Evolutionary conservation across 2,113 vertebrate species (phyloP).

Genomic region (Alaudala cheleensis): DNA sequence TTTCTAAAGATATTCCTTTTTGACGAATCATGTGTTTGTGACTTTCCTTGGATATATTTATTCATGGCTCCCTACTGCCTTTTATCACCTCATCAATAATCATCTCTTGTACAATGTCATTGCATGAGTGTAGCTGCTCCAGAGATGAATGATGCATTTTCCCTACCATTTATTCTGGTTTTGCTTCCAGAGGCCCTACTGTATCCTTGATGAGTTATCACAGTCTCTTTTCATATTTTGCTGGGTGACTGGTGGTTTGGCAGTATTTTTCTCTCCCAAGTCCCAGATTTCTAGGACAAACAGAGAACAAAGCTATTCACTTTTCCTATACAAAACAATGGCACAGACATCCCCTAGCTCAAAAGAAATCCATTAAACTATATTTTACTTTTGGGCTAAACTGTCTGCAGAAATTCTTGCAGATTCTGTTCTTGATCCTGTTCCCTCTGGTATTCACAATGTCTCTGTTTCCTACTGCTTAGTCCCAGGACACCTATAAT

Average conservation of each 20-base stretch:
- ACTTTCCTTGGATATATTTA: conserved; percentile 9
- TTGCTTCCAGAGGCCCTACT: neutral
- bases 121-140: neutral
- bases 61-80: neutral
- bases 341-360: neutral
- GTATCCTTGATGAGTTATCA: neutral
- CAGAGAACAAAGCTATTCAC: neutral
- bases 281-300: neutral
- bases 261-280: neutral
- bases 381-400: neutral
- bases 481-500: neutral
- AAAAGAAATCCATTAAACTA: neutral
- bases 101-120: neutral
- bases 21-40: conserved; percentile 20
- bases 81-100: conserved; percentile 36
- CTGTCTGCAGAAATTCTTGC: neutral
- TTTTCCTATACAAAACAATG: neutral
- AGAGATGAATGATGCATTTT: conserved; percentile 3
- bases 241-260: neutral
- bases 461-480: neutral
- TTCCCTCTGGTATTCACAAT: neutral
- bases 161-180: neutral
- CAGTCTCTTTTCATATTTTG: neutral
- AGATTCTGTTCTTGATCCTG: conserved; percentile 2
- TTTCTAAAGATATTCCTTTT: conserved; percentile 3